Percentiles rank a stretch among this genome's conserved stretches.
These are phyloP conservation scores for Heterodera carotae DNA, from an alignment of 1,140 invertebrate genomes.

Conservation along the genomic window DNA sequence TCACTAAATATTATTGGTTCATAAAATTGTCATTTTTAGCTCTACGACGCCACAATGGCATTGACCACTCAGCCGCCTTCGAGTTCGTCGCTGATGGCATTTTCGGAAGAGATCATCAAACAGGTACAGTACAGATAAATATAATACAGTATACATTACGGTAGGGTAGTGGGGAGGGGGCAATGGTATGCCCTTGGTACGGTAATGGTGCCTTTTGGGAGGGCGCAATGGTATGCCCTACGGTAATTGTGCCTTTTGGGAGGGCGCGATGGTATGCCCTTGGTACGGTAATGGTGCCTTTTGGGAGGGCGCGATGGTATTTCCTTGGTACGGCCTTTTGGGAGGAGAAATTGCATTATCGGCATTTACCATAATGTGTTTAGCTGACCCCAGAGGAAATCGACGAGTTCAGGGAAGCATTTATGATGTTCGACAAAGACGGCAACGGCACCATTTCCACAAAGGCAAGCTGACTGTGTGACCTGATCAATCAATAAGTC, in stretches of 20 bases:
- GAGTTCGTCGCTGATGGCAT: constrained; percentile 46
- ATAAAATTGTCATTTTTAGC: neutral
- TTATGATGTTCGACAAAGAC: constrained; percentile 98
- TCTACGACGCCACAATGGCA: constrained; percentile 35
- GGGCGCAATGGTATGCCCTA: too few species aligned
- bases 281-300: too few species aligned
- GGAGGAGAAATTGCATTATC: too few species aligned
- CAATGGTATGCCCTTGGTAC: too few species aligned
- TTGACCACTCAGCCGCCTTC: constrained; percentile 40
- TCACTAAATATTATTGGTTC: too few species aligned
- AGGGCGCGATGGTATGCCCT: too few species aligned
- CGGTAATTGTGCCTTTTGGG: too few species aligned
- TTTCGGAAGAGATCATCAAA: constrained; percentile 55
- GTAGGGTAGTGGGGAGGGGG: neutral
- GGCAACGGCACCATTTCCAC: constrained; percentile 95
- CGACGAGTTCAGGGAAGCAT: constrained; percentile 94
- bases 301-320: too few species aligned
- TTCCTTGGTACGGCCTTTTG: too few species aligned
- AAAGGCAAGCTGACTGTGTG: constrained; percentile 1
- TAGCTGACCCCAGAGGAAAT: constrained; percentile 60
- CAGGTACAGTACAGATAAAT: constrained; percentile 35
- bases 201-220: too few species aligned
- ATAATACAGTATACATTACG: constrained; percentile 1
- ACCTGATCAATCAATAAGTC: constrained; percentile 82
- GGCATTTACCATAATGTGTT: constrained; percentile 23